Conservation (phyloP, 2,888 invertebrate species). For the Caenorhabditis afra region DNA sequence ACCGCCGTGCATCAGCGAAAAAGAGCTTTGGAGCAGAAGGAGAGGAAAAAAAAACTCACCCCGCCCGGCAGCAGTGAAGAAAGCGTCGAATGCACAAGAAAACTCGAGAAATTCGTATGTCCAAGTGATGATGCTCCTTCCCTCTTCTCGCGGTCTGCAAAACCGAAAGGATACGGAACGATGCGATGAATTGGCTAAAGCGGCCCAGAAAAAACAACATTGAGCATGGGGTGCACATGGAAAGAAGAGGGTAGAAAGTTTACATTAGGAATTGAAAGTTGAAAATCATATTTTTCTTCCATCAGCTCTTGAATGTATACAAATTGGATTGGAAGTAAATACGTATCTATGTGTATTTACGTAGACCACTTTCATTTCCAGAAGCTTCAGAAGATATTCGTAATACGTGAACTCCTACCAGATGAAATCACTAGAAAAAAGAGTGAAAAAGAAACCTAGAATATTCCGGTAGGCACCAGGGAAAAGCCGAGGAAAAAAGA, state of each 20-base stretch:
- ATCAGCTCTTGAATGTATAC: no score
- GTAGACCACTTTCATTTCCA: no score
- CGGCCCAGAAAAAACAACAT: constrained; percentile 7
- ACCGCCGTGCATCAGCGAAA: no score
- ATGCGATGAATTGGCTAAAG: not conserved
- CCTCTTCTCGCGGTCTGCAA: not conserved
- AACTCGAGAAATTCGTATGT: constrained; percentile 3
- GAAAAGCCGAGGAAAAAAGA: not conserved
- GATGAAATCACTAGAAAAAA: not conserved
- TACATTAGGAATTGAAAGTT: no score
- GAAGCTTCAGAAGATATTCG: no score
- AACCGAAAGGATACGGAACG: not conserved
- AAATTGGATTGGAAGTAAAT: no score
- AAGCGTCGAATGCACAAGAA: no score
- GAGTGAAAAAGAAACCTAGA: not conserved
- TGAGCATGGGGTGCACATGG: no score
- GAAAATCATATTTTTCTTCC: no score
- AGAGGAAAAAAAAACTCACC: not conserved
- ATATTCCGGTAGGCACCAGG: constrained; percentile 7
- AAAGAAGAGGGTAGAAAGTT: no score
- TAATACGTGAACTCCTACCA: not conserved
- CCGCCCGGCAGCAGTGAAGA: not conserved
- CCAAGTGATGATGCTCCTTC: constrained; percentile 16
- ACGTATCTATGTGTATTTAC: no score
- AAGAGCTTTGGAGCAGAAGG: no score